Conservation (phyloP, 2,797 vertebrate species). For the Enteromius afrohamiltoni region DNA sequence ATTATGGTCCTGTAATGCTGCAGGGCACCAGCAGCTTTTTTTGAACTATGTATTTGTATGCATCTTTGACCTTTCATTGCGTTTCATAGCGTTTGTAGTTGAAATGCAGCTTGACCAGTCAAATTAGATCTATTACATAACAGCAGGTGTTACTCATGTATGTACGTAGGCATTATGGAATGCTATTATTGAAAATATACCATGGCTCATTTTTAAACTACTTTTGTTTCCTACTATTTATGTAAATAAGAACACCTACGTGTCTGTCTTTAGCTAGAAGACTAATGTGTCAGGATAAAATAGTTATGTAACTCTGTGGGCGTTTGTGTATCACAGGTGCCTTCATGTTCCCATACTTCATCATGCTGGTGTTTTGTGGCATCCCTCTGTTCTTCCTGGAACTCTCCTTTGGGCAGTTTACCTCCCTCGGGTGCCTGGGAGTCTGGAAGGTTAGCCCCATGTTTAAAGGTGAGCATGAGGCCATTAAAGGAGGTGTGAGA, state of each 20-base stretch:
- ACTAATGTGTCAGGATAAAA: not conserved
- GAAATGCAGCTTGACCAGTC: not conserved
- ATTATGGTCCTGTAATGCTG: not conserved
- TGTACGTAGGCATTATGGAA: not conserved
- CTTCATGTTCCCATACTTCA: constrained; percentile 98
- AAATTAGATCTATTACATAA: not conserved
- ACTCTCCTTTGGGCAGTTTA: constrained; percentile 97
- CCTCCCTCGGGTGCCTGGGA: constrained; percentile 94
- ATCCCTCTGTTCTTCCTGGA: constrained; percentile 99
- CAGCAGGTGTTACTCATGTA: not conserved
- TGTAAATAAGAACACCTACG: not conserved
- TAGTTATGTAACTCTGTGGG: constrained; percentile 26
- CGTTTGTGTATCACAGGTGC: constrained; percentile 80
- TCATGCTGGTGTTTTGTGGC: constrained; percentile 98
- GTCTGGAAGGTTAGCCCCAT: constrained; percentile 98
- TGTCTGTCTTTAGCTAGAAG: not conserved
- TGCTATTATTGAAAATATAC: not conserved
- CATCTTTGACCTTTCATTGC: not conserved
- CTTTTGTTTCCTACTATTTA: not conserved
- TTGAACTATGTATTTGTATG: not conserved
- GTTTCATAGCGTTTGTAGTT: too few species aligned
- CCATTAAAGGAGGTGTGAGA: not conserved
- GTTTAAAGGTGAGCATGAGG: constrained; percentile 91
- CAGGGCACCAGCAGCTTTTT: not conserved
- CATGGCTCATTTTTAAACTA: not conserved